Evolutionary conservation across 2,797 vertebrate genomes (phyloP), one percentile per base, ranked within the genome.

Genomic region (Notolepis coatsorum): DNA sequence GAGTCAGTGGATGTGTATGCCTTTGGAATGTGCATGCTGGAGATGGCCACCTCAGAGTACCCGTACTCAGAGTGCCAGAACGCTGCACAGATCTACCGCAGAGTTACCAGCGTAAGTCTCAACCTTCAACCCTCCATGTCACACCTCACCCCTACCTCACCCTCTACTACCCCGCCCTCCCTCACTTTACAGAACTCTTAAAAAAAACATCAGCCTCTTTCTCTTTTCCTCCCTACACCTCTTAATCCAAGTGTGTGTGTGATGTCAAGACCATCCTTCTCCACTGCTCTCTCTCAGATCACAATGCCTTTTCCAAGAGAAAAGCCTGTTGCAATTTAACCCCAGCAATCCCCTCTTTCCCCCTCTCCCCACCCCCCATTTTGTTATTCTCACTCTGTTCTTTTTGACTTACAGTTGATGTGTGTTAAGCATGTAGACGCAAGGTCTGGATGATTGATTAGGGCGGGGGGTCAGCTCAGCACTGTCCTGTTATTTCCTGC

Each of bases 11-110:
- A 99, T 91, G 97, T 99, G 60, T 99, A 99, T 96, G 97, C 97
- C 94, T 99, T 99, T 96, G 97, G 97, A 90, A 99, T 99, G 97
- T 99, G 97, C 94, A 99, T 99, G 97, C 94, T 99, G 93, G 97
- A 99, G 96, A 99, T 99, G 97, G 97, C 97, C 91, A 99, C 97
- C 46, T 99, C 97, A 82, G 97, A 99, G 86, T 99, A 99, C 90
- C 97, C 97, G 74, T 99, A 99, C 93, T 98, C 97, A 79, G 97
- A 99, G 93, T 99, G 97, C 94, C 97, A 99, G 91, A 99, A 99
- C 77, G 97, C 97, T 80, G 97, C 97, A 71, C 97, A 99, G 96
- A 99, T 99, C 96, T 99, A 99, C 95, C 97, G 97, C 73, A 96
- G 97, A 90, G 97, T 99, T 75, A 99, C 97, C 84, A 99, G 97